Percentiles rank a stretch among this genome's conserved stretches.
phyloP scores from a whole-genome alignment of 2,888 invertebrate species.

The Drepanosiphum platanoidis region DNA sequence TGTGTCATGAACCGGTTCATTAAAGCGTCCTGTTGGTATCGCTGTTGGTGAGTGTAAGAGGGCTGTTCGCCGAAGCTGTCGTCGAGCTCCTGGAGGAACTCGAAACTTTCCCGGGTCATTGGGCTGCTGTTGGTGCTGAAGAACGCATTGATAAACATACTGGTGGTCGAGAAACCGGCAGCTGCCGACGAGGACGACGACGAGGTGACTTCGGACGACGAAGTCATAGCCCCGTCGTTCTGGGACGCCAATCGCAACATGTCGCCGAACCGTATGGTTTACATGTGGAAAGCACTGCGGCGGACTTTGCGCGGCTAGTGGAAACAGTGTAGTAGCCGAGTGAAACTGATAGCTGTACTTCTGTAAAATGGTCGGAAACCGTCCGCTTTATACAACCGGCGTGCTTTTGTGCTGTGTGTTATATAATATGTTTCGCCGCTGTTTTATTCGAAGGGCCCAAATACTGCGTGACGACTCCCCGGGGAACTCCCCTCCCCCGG shows the following conservation, averaged over 20 bases:
- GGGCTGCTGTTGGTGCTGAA: slow-evolving; percentile 78
- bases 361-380: slow-evolving; percentile 26
- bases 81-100: slow-evolving; percentile 58
- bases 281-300: not conserved
- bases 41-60: slow-evolving; percentile 29
- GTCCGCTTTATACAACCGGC: not conserved
- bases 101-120: slow-evolving; percentile 66
- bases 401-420: not conserved
- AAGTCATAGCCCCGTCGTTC: slow-evolving; percentile 57
- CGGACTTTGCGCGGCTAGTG: not conserved
- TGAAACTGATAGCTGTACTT: not conserved
- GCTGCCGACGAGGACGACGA: slow-evolving; percentile 71
- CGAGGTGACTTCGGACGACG: slow-evolving; percentile 79
- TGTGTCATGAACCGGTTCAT: slow-evolving; percentile 54
- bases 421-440: slow-evolving; percentile 40
- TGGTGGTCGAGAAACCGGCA: slow-evolving; percentile 79
- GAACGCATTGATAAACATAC: slow-evolving; percentile 77
- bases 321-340: not conserved
- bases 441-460: slow-evolving; percentile 11
- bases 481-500: not conserved
- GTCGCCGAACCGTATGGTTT: not conserved
- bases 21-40: slow-evolving; percentile 38
- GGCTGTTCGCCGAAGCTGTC: slow-evolving; percentile 59
- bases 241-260: slow-evolving; percentile 57
- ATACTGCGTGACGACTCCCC: not conserved